A percentile compares a stretch with the other conserved stretches of the same genome.
These are phyloP conservation scores for Apogon hyalosoma DNA, from an alignment of 2,797 vertebrate species.

Conservation along the genomic window DNA sequence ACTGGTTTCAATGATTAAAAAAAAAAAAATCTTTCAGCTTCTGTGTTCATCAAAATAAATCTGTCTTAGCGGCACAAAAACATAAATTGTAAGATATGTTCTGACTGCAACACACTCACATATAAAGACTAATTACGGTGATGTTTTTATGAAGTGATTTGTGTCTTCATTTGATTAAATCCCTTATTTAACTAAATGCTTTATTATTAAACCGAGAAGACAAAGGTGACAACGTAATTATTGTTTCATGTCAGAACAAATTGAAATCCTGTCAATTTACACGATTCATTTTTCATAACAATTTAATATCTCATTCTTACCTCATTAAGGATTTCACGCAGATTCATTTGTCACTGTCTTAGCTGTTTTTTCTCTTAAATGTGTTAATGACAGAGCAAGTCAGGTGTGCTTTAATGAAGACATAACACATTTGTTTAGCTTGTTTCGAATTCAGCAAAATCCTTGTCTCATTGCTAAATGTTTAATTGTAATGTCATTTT, in stretches of 20 bases:
- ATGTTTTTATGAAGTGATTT: slow-evolving; percentile 21
- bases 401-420: background rate
- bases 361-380: slow-evolving; percentile 15
- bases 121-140: background rate
- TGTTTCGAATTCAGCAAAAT: slow-evolving; percentile 21
- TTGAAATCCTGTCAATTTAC: slow-evolving; percentile 19
- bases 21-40: slow-evolving; percentile 8
- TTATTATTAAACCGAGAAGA: slow-evolving; percentile 54
- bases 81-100: too few relatives aligned
- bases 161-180: slow-evolving; percentile 28
- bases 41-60: slow-evolving; percentile 14
- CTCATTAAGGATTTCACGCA: slow-evolving; percentile 11
- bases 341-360: background rate
- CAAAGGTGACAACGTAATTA: slow-evolving; percentile 53
- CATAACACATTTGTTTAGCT: slow-evolving; percentile 8
- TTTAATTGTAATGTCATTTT: background rate
- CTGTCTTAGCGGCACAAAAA: slow-evolving; percentile 5
- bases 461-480: slow-evolving; percentile 3
- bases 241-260: slow-evolving; percentile 36
- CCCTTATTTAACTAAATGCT: slow-evolving; percentile 48
- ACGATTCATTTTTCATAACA: slow-evolving; percentile 24
- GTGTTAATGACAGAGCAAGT: background rate
- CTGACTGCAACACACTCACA: slow-evolving; percentile 3
- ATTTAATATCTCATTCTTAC: slow-evolving; percentile 10
- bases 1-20: slow-evolving; percentile 18